Conservation (phyloP, 2,888 invertebrate genomes). For the Ochlodes sylvanus region DNA sequence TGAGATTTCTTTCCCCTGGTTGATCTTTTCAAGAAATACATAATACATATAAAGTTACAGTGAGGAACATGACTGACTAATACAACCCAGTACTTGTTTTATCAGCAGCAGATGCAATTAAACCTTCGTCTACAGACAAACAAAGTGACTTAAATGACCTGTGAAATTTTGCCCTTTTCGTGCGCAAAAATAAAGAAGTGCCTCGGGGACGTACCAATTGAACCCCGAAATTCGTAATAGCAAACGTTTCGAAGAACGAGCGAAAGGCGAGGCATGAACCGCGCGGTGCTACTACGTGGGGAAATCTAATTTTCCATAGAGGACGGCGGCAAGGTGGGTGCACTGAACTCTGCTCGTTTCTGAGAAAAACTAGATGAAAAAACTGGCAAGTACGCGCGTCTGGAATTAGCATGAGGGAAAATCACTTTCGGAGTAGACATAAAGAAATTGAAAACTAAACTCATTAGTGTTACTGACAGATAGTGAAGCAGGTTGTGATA, state of each 20-base stretch:
- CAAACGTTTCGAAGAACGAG: conserved; percentile 24
- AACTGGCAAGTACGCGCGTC: conserved; percentile 66
- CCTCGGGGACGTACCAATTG: conserved; percentile 5
- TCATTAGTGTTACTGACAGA: neutral
- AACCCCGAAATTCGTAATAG: conserved; percentile 26
- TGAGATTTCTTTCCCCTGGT: too few relatives aligned
- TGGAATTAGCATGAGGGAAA: conserved; percentile 66
- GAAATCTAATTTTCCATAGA: conserved; percentile 48
- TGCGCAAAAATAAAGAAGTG: neutral
- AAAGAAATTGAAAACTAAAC: conserved; percentile 8
- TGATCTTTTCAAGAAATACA: too few relatives aligned
- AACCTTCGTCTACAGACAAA: too few relatives aligned
- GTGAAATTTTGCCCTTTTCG: too few relatives aligned
- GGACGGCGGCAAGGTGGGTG: conserved; percentile 64
- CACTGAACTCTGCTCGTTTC: conserved; percentile 60
- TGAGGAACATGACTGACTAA: too few relatives aligned
- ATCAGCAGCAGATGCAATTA: too few relatives aligned
- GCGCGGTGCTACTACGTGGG: conserved; percentile 19
- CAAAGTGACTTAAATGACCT: too few relatives aligned
- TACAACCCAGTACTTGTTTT: too few relatives aligned
- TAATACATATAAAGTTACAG: too few relatives aligned
- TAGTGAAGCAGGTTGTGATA: neutral
- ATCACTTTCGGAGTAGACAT: conserved; percentile 39
- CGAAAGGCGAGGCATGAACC: conserved; percentile 22
- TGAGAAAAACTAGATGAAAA: conserved; percentile 68